Evolutionary conservation across 2,113 vertebrate species (phyloP).

Genomic region (Pseudorhombus dupliciocellatus): DNA sequence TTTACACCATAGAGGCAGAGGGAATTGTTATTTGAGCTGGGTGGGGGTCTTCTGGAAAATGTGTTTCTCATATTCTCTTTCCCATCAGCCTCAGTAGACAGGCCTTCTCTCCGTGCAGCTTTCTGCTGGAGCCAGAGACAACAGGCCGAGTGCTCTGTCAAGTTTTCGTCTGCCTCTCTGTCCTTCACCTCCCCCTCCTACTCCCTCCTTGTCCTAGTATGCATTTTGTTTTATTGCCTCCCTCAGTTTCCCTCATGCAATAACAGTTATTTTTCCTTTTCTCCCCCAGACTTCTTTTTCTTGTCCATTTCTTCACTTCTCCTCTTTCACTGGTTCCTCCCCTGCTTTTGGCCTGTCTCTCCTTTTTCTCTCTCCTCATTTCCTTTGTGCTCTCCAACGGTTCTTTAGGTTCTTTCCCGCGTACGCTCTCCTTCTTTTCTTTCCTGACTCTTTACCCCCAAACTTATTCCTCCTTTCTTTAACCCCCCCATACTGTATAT

Average conservation of each 20-base stretch:
- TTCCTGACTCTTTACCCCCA: conserved; percentile 44
- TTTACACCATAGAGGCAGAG: conserved; percentile 43
- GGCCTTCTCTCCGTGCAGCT: conserved; percentile 62
- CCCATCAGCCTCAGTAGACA: conserved; percentile 71
- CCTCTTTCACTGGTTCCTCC: conserved; percentile 64
- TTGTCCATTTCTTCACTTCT: conserved; percentile 63
- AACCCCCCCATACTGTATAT: conserved; percentile 25
- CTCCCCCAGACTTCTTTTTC: conserved; percentile 44
- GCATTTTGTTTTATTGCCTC: conserved; percentile 72
- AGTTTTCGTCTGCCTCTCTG: conserved; percentile 51
- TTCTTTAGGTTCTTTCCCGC: conserved; percentile 79
- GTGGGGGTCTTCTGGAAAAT: conserved; percentile 82
- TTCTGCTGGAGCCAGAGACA: conserved; percentile 74
- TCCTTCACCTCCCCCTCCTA: conserved; percentile 29
- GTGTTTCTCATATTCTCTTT: conserved; percentile 82
- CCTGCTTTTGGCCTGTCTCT: conserved; percentile 70
- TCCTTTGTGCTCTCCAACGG: conserved; percentile 75
- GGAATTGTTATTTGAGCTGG: conserved; percentile 79
- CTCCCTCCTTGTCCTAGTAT: conserved; percentile 43
- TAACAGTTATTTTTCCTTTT: conserved; percentile 55
- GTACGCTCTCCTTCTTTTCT: conserved; percentile 58
- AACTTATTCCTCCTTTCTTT: conserved; percentile 30
- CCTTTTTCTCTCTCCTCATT: conserved; percentile 78
- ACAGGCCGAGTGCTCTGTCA: conserved; percentile 63
- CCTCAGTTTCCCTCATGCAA: conserved; percentile 67